Evolutionary conservation across 2,797 vertebrate species (phyloP).

Genomic region (Squalus acanthias): DNA sequence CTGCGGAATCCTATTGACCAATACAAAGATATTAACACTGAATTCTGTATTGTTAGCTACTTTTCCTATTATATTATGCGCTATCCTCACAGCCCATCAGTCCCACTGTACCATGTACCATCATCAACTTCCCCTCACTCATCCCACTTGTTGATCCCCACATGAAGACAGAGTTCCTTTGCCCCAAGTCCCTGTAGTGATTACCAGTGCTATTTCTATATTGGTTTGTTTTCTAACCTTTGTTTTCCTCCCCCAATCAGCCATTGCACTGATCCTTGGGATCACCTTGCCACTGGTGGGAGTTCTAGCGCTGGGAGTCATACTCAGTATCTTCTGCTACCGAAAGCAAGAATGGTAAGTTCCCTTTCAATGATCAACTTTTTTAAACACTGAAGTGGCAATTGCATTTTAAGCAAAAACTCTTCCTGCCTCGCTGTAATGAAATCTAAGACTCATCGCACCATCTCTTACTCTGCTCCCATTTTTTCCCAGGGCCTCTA

Average conservation of each 20-base stretch:
- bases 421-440: neutral
- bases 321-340: conserved; percentile 43
- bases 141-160: neutral
- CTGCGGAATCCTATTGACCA: too few relatives aligned
- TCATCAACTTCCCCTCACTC: neutral
- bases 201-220: neutral
- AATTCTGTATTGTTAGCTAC: too few relatives aligned
- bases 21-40: too few relatives aligned
- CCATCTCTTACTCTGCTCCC: neutral
- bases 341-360: conserved; percentile 61
- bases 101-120: neutral
- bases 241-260: conserved; percentile 14
- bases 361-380: neutral
- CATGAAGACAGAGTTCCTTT: neutral
- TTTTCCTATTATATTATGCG: neutral
- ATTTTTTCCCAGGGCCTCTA: neutral
- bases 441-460: neutral
- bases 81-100: neutral
- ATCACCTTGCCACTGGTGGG: conserved; percentile 46
- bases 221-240: neutral
- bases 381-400: too few relatives aligned
- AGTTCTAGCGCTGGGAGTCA: conserved; percentile 43
- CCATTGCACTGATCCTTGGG: conserved; percentile 22
- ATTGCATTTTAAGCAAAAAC: too few relatives aligned
- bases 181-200: neutral